Evolutionary conservation across 2,797 vertebrate species (phyloP).

Genomic region (Chelonia mydas): DNA sequence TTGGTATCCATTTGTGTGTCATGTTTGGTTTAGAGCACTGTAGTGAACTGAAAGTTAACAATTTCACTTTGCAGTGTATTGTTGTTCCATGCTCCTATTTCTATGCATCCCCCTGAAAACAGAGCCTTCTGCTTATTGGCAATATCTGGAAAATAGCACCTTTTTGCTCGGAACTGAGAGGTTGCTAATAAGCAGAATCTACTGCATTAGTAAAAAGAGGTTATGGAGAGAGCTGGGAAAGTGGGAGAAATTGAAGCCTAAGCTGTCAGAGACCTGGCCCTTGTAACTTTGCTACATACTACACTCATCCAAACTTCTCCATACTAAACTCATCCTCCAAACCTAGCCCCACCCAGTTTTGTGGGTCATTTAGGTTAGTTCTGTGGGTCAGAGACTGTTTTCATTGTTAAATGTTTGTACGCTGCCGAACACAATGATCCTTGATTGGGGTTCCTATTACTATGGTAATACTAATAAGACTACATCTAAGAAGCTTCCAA

Average conservation of each 20-base stretch:
- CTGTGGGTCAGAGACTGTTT: background rate
- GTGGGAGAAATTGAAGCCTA: background rate
- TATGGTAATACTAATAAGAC: background rate
- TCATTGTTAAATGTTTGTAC: background rate
- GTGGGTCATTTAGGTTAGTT: background rate
- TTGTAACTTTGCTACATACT: background rate
- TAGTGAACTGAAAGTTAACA: no score
- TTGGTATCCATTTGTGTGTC: no score
- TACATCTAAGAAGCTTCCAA: background rate
- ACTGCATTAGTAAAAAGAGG: no score
- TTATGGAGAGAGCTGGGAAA: background rate
- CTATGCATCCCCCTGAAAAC: no score
- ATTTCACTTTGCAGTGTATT: no score
- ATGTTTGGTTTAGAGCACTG: no score
- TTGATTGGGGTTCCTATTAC: background rate
- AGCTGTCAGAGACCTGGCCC: accelerated
- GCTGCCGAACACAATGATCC: background rate
- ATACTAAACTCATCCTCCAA: background rate
- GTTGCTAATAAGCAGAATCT: no score
- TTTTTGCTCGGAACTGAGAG: no score
- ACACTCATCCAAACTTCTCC: background rate
- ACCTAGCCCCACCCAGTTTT: background rate
- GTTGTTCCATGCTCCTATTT: no score
- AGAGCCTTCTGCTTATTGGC: no score
- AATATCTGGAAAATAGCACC: no score